Conservation (phyloP, 2,888 invertebrate species). For the Balanococcus diminutus region DNA sequence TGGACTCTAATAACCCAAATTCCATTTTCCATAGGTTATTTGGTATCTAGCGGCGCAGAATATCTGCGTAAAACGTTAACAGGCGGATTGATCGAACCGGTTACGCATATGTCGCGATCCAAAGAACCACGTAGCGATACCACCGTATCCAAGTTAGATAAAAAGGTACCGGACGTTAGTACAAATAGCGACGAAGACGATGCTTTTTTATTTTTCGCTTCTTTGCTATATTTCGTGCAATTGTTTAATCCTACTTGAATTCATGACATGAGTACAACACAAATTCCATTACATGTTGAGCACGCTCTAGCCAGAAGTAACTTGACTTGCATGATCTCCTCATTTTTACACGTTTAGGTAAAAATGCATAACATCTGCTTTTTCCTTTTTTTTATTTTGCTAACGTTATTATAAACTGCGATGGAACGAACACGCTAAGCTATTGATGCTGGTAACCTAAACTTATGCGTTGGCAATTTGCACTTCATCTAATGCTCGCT, state of each 20-base stretch:
- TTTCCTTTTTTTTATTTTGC: background rate
- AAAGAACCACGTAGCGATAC: constrained; percentile 31
- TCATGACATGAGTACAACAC: background rate
- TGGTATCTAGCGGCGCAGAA: constrained; percentile 72
- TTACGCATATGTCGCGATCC: constrained; percentile 33
- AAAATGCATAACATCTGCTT: constrained; percentile 36
- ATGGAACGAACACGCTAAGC: background rate
- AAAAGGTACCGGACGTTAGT: constrained; percentile 59
- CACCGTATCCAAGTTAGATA: constrained; percentile 59
- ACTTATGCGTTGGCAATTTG: background rate
- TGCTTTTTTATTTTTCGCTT: constrained; percentile 41
- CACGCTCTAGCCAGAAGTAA: constrained; percentile 43
- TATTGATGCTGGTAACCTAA: background rate
- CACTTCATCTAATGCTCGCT: background rate
- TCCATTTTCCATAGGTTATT: constrained; percentile 61
- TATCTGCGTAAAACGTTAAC: constrained; percentile 68
- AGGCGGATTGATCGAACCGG: constrained; percentile 52
- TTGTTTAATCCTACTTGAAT: constrained; percentile 32
- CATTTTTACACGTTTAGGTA: constrained; percentile 39
- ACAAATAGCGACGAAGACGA: constrained; percentile 47
- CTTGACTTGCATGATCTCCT: constrained; percentile 37
- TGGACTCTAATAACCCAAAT: background rate
- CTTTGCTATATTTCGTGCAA: constrained; percentile 45
- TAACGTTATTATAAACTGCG: background rate
- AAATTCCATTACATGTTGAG: constrained; percentile 35